phyloP scores from a whole-genome alignment of 2,888 invertebrate species.

The Matsumyia berberina region DNA sequence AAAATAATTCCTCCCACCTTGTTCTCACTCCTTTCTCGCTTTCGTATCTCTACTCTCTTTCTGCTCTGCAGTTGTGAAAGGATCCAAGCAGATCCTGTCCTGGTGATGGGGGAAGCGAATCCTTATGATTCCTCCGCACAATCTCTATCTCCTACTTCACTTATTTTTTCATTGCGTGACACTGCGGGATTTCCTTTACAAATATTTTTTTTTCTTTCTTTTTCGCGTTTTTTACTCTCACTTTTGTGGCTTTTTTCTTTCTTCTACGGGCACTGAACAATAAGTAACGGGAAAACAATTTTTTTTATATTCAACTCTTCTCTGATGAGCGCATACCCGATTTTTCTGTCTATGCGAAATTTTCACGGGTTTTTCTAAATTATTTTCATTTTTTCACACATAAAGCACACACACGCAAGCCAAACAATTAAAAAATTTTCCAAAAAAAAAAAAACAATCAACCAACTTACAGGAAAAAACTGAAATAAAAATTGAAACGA shows the following conservation, averaged over 20 bases:
- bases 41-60: constrained; percentile 50
- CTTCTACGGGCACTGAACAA: constrained; percentile 45
- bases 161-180: constrained; percentile 47
- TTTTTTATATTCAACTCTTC: constrained; percentile 9
- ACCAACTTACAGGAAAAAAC: constrained; percentile 21
- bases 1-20: constrained; percentile 73
- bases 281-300: constrained; percentile 15
- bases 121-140: constrained; percentile 63
- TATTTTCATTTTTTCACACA: constrained; percentile 20
- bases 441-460: constrained; percentile 11
- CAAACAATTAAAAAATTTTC: constrained; percentile 16
- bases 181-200: constrained; percentile 59
- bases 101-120: constrained; percentile 35
- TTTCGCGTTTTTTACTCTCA: constrained; percentile 59
- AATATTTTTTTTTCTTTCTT: constrained; percentile 15
- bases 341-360: constrained; percentile 42
- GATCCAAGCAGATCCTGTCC: constrained; percentile 41
- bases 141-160: constrained; percentile 50
- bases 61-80: constrained; percentile 32
- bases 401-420: constrained; percentile 20
- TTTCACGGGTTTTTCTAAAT: constrained; percentile 9
- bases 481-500: constrained; percentile 39
- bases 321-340: constrained; percentile 30
- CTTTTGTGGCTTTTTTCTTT: constrained; percentile 59
- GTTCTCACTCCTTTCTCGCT: constrained; percentile 41